These are phyloP conservation scores for Lacerta viridis DNA, from an alignment of 2,797 vertebrate genomes.

Conservation along the genomic window DNA sequence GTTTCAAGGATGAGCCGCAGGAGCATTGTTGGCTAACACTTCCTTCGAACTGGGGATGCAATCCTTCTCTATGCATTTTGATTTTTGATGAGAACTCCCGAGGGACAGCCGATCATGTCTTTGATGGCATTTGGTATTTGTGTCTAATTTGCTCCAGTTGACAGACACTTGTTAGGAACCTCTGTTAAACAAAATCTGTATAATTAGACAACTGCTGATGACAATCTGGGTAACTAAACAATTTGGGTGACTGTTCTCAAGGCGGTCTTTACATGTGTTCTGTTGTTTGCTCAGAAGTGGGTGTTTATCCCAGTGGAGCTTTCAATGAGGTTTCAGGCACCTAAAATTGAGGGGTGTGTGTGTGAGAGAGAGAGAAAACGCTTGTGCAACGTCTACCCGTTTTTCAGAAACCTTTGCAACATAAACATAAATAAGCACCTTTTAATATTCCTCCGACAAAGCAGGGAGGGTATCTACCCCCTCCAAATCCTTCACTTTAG, in stretches of 20 bases:
- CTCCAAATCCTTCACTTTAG: not conserved
- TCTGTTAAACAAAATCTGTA: constrained; percentile 42
- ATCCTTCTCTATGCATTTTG: constrained; percentile 9
- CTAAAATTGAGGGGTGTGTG: not conserved
- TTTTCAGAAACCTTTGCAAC: constrained; percentile 9
- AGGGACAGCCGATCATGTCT: constrained; percentile 35
- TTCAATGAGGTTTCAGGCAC: not conserved
- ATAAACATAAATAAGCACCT: not conserved
- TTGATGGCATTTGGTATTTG: constrained; percentile 51
- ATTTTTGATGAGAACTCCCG: constrained; percentile 30
- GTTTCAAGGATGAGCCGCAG: not conserved
- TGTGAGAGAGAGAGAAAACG: not conserved
- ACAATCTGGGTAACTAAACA: constrained; percentile 71
- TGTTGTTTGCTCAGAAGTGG: constrained; percentile 19
- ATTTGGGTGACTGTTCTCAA: constrained; percentile 62
- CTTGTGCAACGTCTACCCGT: not conserved
- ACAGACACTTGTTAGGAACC: constrained; percentile 49
- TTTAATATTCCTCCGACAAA: constrained; percentile 10
- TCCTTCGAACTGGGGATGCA: not conserved
- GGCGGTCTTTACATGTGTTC: constrained; percentile 50
- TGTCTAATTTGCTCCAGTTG: constrained; percentile 66
- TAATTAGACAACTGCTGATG: constrained; percentile 61
- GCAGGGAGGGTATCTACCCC: not conserved
- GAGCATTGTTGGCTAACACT: not conserved
- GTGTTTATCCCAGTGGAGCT: not conserved